Evolutionary conservation across 2,797 vertebrate species (phyloP), one percentile per base, ranked within the genome.

Genomic region (Petrocephalus schoutedeni): DNA sequence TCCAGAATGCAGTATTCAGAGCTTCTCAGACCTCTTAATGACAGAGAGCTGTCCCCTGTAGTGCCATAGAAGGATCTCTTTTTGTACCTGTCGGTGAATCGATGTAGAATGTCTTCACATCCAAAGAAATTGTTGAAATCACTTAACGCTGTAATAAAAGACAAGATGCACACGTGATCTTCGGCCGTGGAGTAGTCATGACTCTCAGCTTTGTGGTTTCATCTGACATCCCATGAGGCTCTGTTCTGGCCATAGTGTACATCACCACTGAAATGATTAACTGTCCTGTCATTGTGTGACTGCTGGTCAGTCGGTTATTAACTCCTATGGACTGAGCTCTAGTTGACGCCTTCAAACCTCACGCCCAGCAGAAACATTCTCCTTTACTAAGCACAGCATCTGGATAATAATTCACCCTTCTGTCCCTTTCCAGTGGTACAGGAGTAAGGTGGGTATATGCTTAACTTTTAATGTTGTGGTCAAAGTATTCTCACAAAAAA

Each of bases 61-160:
- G 85, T 67, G 32, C 57, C 49, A 87, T 64, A 83, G 67, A 85
- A 36, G 84, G 32, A 23, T n/a, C 36, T 74, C 41, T 36, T 88
- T 89, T 87, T 87, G 19, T 80, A 87, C 83, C 74, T 56, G 64
- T 87, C 74, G 41, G 57, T 71, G 41, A 89, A 89, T 53, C 28
- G n/a, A 80, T 71, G 87, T 61, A 87, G 61, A 59, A 83, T 71
- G 64, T 89, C 74, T 23, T 88, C 58, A 80, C 88, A 89, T 89
- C 88, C 88, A 90, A 90, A 90, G 88, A 90, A 57, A 88, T 64
- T 2, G 61, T 82, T 86, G 51, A 80, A 28, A 80, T 77, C 83
- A 87, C 58, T 64, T 85, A 67, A 85, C 6, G 59, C 82, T 85
- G 56, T 88, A 85, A 88, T 85, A 86, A 88, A 87, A 87, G 21